phyloP scores from a whole-genome alignment of 2,113 vertebrate genomes.

The Pagrus major region DNA sequence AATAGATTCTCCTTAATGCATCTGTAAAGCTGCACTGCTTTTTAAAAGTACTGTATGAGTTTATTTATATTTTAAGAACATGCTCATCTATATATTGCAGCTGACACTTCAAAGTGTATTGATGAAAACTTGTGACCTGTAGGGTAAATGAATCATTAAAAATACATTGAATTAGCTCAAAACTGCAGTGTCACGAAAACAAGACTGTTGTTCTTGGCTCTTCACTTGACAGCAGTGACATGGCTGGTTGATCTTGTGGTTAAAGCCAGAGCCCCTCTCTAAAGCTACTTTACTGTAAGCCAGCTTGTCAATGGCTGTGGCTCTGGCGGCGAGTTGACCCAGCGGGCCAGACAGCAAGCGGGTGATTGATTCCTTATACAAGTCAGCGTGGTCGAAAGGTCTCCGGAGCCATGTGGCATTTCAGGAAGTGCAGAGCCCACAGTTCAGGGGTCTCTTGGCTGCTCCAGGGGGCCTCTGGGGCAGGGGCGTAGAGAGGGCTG shows the following conservation, averaged over 20 bases:
- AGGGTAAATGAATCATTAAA: not conserved
- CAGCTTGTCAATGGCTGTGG: constrained; percentile 54
- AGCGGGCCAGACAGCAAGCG: constrained; percentile 53
- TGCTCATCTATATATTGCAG: not conserved
- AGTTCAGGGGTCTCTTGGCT: constrained; percentile 63
- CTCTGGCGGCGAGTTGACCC: constrained; percentile 45
- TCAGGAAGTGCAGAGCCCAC: constrained; percentile 46
- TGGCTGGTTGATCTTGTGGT: constrained; percentile 27
- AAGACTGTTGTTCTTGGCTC: constrained; percentile 9
- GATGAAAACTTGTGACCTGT: not conserved
- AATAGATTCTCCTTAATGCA: too few species aligned
- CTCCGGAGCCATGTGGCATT: constrained; percentile 69
- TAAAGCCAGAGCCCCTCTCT: not conserved
- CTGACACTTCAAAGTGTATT: not conserved
- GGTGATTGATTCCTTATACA: constrained; percentile 72
- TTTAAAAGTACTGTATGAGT: not conserved
- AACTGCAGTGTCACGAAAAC: not conserved
- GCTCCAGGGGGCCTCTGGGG: constrained; percentile 26
- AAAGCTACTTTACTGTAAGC: constrained; percentile 45
- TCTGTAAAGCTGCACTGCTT: too few species aligned
- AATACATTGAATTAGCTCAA: not conserved
- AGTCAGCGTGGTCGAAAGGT: constrained; percentile 65
- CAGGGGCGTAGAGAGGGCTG: not conserved
- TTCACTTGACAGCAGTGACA: constrained; percentile 1
- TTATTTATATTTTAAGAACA: too few species aligned